Conservation (phyloP, 2,797 vertebrate genomes). For the Heteromormyrus szaboi region DNA sequence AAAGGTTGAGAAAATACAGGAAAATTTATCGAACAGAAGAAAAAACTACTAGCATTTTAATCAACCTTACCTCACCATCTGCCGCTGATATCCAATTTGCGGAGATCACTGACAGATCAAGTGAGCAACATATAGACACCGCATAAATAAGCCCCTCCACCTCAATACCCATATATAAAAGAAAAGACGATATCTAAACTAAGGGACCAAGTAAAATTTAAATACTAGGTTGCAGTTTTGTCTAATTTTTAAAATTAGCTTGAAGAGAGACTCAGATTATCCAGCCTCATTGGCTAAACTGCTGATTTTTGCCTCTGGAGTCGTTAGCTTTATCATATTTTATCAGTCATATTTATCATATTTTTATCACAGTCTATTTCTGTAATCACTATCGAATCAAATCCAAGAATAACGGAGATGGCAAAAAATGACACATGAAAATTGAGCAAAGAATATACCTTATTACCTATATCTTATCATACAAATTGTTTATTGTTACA, state of each 20-base stretch:
- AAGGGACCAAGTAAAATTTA: background rate
- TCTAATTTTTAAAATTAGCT: background rate
- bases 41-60: background rate
- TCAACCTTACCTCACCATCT: background rate
- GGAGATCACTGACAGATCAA: background rate
- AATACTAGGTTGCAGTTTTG: background rate
- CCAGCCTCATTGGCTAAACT: background rate
- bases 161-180: background rate
- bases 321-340: background rate
- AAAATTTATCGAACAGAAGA: background rate
- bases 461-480: background rate
- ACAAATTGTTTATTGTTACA: background rate
- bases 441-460: background rate
- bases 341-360: no score
- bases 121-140: background rate
- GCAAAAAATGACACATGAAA: background rate
- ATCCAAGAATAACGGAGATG: background rate
- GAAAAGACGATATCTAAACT: background rate
- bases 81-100: background rate
- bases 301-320: background rate
- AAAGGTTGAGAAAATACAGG: background rate
- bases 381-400: background rate
- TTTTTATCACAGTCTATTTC: background rate
- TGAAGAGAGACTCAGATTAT: background rate
- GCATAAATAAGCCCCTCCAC: background rate